Conservation (phyloP, 1,140 invertebrate species). For the Holotrichia oblita region DNA sequence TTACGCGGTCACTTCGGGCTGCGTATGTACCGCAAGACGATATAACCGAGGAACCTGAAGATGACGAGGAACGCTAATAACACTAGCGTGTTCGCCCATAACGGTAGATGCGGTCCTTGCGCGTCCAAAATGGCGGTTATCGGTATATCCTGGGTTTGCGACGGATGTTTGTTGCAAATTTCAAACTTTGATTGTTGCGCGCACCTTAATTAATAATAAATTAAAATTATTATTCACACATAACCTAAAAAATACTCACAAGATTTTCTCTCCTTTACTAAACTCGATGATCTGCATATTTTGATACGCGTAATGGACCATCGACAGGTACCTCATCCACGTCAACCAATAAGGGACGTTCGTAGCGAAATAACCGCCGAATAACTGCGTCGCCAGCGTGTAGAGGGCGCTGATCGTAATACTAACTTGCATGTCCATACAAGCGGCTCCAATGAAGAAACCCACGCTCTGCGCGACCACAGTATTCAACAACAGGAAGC, state of each 20-base stretch:
- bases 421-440: constrained; percentile 82
- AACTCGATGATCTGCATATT: constrained; percentile 90
- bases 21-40: constrained; percentile 78
- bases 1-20: constrained; percentile 67
- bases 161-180: constrained; percentile 64
- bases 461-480: constrained; percentile 87
- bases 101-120: constrained; percentile 69
- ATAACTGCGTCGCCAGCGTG: constrained; percentile 82
- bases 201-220: constrained; percentile 72
- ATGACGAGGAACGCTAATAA: constrained; percentile 77
- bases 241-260: constrained; percentile 65
- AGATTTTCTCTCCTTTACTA: constrained; percentile 73
- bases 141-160: constrained; percentile 66
- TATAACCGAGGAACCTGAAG: constrained; percentile 78
- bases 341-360: constrained; percentile 81
- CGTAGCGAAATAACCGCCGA: constrained; percentile 84
- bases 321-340: constrained; percentile 81
- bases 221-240: neutral
- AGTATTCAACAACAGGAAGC: constrained; percentile 79
- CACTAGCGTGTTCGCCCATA: constrained; percentile 83
- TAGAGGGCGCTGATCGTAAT: constrained; percentile 84
- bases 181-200: constrained; percentile 73
- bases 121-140: constrained; percentile 74
- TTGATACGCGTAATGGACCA: constrained; percentile 87
- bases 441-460: constrained; percentile 83